These are phyloP conservation scores for Halictus quadricinctus DNA, from an alignment of 2,888 invertebrate genomes.

Conservation along the genomic window DNA sequence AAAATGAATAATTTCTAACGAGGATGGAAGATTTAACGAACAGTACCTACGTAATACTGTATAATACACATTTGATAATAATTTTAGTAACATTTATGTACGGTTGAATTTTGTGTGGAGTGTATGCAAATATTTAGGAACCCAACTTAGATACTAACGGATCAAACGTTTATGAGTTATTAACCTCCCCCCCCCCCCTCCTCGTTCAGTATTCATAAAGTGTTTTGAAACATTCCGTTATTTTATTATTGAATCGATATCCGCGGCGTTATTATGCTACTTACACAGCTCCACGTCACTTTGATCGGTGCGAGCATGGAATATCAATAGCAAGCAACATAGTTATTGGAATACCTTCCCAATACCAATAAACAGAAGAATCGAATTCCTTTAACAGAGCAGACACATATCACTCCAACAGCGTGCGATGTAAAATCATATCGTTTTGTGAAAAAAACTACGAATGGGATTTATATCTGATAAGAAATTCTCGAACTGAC, in stretches of 20 bases:
- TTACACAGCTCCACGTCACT: background rate
- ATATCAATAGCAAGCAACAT: background rate
- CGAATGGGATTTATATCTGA: background rate
- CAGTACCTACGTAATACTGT: no score
- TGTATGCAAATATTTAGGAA: background rate
- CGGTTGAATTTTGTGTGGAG: no score
- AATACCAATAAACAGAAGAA: conserved; percentile 1
- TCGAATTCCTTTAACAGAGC: background rate
- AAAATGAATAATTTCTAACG: background rate
- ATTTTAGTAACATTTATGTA: no score
- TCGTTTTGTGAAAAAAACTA: background rate
- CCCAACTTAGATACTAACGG: background rate
- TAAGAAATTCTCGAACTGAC: background rate
- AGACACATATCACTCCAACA: background rate
- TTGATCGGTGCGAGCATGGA: background rate
- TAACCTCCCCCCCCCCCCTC: background rate
- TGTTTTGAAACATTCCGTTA: background rate
- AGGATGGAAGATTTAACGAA: no score
- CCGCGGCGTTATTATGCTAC: background rate
- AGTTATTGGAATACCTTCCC: background rate
- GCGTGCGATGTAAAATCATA: background rate
- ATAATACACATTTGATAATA: no score
- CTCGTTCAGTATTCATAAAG: background rate
- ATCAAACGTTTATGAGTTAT: background rate
- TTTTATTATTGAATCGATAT: background rate